A percentile compares a stretch with the other conserved stretches of the same genome.
phyloP scores from a whole-genome alignment of 2,797 vertebrate species.

The Clamator glandarius region DNA sequence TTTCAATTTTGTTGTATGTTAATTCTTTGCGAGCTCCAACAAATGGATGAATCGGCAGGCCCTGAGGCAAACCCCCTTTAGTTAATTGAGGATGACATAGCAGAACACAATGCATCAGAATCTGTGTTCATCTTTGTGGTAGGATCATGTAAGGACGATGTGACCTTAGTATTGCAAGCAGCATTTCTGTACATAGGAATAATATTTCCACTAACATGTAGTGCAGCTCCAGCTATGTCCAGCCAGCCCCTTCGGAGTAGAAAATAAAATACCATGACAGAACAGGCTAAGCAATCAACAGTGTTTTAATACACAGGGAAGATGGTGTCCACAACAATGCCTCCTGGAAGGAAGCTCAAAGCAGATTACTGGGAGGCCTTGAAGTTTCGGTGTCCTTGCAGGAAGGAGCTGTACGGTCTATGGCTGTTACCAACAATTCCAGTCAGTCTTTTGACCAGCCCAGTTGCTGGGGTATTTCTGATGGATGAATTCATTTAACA shows the following conservation, averaged over 20 bases:
- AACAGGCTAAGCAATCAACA: too few relatives aligned
- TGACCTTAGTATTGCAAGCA: conserved; percentile 4
- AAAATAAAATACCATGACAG: background rate
- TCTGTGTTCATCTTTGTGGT: background rate
- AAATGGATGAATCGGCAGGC: background rate
- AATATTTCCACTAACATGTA: background rate
- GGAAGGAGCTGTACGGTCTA: background rate
- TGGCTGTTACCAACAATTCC: background rate
- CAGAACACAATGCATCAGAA: background rate
- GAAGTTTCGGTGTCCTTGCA: background rate
- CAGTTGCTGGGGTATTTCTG: background rate
- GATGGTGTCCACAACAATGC: background rate
- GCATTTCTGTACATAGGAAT: background rate
- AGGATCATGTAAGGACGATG: background rate
- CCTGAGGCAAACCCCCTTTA: background rate
- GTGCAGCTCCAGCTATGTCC: background rate
- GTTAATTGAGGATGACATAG: background rate
- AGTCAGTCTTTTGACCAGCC: background rate
- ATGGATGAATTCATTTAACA: background rate
- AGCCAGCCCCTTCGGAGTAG: background rate
- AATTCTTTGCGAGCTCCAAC: background rate
- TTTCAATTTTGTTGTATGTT: conserved; percentile 9
- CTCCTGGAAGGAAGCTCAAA: background rate
- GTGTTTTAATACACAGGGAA: background rate
- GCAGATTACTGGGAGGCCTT: background rate